These are phyloP conservation scores for Linepithema humile DNA, from an alignment of 1,140 invertebrate genomes.

Conservation along the genomic window DNA sequence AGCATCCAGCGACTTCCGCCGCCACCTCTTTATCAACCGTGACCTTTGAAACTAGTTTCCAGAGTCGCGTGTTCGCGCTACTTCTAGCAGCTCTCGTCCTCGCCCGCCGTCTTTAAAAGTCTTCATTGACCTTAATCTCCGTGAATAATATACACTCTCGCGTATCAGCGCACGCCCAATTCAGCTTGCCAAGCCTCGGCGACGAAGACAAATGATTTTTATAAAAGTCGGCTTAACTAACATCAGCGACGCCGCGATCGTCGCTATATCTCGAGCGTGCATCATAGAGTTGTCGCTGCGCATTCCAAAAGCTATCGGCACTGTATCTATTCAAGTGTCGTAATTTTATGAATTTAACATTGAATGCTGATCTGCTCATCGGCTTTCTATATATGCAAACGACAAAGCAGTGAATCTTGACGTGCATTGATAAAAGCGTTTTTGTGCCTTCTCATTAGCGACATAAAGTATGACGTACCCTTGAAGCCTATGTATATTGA, in stretches of 20 bases:
- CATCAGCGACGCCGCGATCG: not conserved
- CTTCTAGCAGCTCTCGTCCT: slow-evolving; percentile 1
- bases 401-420: not conserved
- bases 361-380: not conserved
- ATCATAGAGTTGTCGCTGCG: not conserved
- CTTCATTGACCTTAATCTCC: slow-evolving; percentile 57
- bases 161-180: slow-evolving; percentile 19
- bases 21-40: slow-evolving; percentile 31
- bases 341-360: not conserved
- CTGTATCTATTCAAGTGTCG: too few species aligned
- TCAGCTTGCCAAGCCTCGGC: slow-evolving; percentile 13
- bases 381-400: not conserved
- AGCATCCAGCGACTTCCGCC: slow-evolving; percentile 5
- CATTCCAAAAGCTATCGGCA: not conserved
- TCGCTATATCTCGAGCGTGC: not conserved
- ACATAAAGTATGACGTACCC: not conserved
- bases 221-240: not conserved
- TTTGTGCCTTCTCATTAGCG: not conserved
- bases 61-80: slow-evolving; percentile 48
- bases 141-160: slow-evolving; percentile 42
- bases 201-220: slow-evolving; percentile 52
- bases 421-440: not conserved
- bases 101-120: slow-evolving; percentile 28
- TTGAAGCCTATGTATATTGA: not conserved
- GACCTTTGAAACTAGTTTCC: slow-evolving; percentile 53